A percentile compares a stretch with the other conserved stretches of the same genome.
Conservation (phyloP, 92 coral and sea anemone genomes). For the Bergia puertoricense region DNA sequence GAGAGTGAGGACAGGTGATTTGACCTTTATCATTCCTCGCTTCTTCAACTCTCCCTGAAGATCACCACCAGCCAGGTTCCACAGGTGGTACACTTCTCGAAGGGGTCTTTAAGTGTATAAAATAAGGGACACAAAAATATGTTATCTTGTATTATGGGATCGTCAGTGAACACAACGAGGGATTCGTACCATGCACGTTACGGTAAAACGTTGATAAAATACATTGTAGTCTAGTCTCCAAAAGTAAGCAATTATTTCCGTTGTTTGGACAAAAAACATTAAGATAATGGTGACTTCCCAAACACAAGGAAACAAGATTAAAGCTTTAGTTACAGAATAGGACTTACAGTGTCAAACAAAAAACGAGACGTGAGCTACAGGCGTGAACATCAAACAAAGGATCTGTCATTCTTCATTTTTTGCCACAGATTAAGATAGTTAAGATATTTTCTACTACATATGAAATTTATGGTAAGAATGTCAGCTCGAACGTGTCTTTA, state of each 20-base stretch:
- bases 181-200: background rate
- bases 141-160: background rate
- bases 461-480: too few species aligned
- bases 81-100: constrained; percentile 84
- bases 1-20: constrained; percentile 86
- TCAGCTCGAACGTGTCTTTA: too few species aligned
- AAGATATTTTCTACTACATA: too few species aligned
- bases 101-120: constrained; percentile 62
- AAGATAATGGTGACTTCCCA: background rate
- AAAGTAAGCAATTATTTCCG: too few species aligned
- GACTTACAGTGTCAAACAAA: too few species aligned
- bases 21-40: constrained; percentile 83
- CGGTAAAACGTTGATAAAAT: background rate
- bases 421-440: too few species aligned
- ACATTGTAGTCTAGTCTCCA: background rate
- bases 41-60: constrained; percentile 91
- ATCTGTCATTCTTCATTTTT: too few species aligned
- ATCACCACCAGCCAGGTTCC: constrained; percentile 98
- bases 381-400: too few species aligned
- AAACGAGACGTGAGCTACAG: too few species aligned
- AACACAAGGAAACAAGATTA: too few species aligned
- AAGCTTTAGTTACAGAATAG: too few species aligned
- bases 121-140: background rate
- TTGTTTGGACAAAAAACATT: background rate
- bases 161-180: background rate